Evolutionary conservation across 2,888 invertebrate species (phyloP), one percentile per base, ranked within the genome.

Genomic region (Trichopoda pennipes): DNA sequence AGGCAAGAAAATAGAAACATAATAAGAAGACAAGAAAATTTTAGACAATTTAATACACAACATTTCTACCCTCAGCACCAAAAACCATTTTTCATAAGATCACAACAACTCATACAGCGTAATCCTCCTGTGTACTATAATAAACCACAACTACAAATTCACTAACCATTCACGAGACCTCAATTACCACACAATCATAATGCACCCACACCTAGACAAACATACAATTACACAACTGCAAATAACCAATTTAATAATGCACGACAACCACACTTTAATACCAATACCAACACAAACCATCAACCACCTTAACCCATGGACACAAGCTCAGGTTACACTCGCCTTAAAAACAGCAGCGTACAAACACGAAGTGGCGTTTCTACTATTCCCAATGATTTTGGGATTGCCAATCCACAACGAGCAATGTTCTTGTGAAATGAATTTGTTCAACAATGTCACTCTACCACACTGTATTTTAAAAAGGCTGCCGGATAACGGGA

Each of bases 111-210:
- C 35, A 35, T 19, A 17, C n/a, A n/a, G n/a, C n/a, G n/a, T n/a
- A 35, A 58, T 58, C n/a, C 32, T 58, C 35, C 35, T 12, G 35
- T 58, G 9, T 58, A 35, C 17, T 35, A 19, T 10, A 58, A 58
- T 17, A 58, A 10, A 58, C 35, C 58, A 38, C 58, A 38, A 38
- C 17, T 35, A 58, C 35, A 19, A 35, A 58, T 58, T 12, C n/a
- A 58, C 17, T 17, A 58, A 17, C 17, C 35, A 58, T 58, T 58
- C 61, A 63, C 23, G 44, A 63, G 44, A 16, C 44, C 44, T 44
- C 47, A 63, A 12, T 16, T 63, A 63, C 9, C 28, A 23, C 61
- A 63, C n/a, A 63, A 44, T n/a, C 47, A 10, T 63, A 63, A 47
- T 49, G 6, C 16, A 64, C 63, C n/a, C n/a, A 66, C 64, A 35